These are phyloP conservation scores for Arrhamphus sclerolepis DNA, from an alignment of 2,797 vertebrate genomes.

Conservation along the genomic window DNA sequence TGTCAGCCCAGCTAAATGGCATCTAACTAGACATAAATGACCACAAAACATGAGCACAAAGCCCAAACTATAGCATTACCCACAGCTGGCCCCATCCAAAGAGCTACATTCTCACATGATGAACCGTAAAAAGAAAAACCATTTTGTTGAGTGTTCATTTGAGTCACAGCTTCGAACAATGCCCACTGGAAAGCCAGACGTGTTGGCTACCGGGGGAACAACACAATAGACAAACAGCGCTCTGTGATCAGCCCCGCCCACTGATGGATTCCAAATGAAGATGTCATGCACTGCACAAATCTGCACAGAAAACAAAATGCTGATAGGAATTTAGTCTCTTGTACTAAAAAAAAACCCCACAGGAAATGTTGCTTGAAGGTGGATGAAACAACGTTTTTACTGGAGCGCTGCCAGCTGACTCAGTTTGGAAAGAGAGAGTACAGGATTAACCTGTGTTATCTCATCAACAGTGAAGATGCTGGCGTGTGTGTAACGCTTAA, in stretches of 20 bases:
- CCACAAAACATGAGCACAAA: slow-evolving; percentile 43
- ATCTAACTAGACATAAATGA: slow-evolving; percentile 37
- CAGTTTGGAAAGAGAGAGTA: slow-evolving; percentile 2
- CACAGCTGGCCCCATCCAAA: slow-evolving; percentile 34
- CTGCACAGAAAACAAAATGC: slow-evolving; percentile 28
- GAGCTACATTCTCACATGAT: slow-evolving; percentile 20
- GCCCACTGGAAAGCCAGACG: slow-evolving; percentile 47
- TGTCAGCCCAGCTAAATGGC: slow-evolving; percentile 32
- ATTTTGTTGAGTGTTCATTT: slow-evolving; percentile 33
- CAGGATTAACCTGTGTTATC: slow-evolving; percentile 36
- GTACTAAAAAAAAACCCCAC: not conserved
- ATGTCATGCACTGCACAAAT: slow-evolving; percentile 54
- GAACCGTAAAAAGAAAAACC: slow-evolving; percentile 49
- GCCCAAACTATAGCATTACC: slow-evolving; percentile 33
- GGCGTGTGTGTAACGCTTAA: slow-evolving; percentile 3
- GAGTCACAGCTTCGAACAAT: slow-evolving; percentile 57
- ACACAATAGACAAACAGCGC: slow-evolving; percentile 61
- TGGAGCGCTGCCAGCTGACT: slow-evolving; percentile 29
- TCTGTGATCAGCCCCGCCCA: slow-evolving; percentile 64
- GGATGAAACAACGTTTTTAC: slow-evolving; percentile 6
- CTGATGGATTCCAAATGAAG: slow-evolving; percentile 66
- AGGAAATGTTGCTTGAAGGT: slow-evolving; percentile 18
- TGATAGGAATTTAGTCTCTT: slow-evolving; percentile 19
- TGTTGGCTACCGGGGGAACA: slow-evolving; percentile 52
- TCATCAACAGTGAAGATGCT: slow-evolving; percentile 2